Evolutionary conservation across 1,140 invertebrate species (phyloP), one percentile per base, ranked within the genome.

Genomic region (Musca domestica): DNA sequence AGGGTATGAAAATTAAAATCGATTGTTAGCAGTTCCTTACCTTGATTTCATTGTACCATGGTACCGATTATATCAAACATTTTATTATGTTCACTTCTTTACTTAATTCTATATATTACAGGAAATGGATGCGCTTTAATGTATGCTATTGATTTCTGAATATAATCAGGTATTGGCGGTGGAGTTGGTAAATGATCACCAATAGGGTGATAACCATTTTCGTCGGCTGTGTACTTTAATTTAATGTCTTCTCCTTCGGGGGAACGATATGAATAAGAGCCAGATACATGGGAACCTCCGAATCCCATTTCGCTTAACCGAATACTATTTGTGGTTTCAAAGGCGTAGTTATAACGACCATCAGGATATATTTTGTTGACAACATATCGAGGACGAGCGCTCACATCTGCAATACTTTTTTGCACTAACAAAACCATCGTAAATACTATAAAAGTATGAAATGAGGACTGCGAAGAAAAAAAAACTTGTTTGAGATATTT

Each of bases 151-250:
- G 86, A 84, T 71, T 82, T 84, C 67, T 85, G 82, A 65, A 90
- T 89, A 67, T 86, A 86, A 47, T 74, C 87, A 91, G 84, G 95
- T 93, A 82, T 95, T 87, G 86, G 78, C 23, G 91, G 91, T 15
- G 91, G 89, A 1, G 90, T 91, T 56, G 92, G 92, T 17, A 93
- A 80, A 76, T 92, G 91, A 6, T 85, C 86, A 12, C 91, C 91
- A 52, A 84, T 80, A 0, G 91, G 89, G 56, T 88, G 88, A 83
- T 91, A 94, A 17, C 91, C 91, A 69, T 89, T 88, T 75, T 92
- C 89, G 71, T 93, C 91, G 27, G 92, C 92, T 1, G 88, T 88
- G 83, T 93, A 94, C 9, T 83, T 78, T 7, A 88, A 70, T 20
- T 80, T 70, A 51, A 85, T 83, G 7, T 73, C 77, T 49, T 80